Percentiles rank a stretch among this genome's conserved stretches.
These are phyloP conservation scores for Hemitrygon akajei DNA, from an alignment of 2,797 vertebrate genomes.

Conservation along the genomic window DNA sequence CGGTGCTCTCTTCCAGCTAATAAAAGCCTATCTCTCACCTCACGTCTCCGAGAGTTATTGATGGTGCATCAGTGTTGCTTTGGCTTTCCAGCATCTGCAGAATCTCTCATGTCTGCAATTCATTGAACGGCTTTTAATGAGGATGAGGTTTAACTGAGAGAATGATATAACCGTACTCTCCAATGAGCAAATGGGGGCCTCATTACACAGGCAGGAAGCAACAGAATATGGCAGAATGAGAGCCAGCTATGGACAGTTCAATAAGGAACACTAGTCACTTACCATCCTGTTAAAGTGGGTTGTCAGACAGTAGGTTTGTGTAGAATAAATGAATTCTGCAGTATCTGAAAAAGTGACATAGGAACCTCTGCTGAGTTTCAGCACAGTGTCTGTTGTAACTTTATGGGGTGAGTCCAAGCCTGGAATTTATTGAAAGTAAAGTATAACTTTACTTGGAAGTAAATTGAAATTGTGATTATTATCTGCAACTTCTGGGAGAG, in stretches of 20 bases:
- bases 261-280: neutral
- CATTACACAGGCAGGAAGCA: neutral
- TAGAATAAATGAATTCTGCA: neutral
- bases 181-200: neutral
- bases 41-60: no score
- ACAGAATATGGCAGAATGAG: neutral
- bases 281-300: neutral
- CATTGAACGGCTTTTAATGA: neutral
- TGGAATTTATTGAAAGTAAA: neutral
- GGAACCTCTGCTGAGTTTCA: neutral
- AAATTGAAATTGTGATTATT: conserved; percentile 26
- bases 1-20: no score
- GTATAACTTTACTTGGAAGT: neutral
- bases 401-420: neutral
- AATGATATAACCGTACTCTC: neutral
- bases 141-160: neutral
- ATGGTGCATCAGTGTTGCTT: no score
- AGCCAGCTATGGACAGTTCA: neutral
- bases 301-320: neutral
- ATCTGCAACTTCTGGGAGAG: neutral
- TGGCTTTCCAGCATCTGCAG: no score
- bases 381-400: neutral
- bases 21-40: no score
- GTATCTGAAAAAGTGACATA: neutral
- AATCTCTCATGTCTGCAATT: no score